Evolutionary conservation across 2,797 vertebrate genomes (phyloP).

Genomic region (Cyclura pinguis): DNA sequence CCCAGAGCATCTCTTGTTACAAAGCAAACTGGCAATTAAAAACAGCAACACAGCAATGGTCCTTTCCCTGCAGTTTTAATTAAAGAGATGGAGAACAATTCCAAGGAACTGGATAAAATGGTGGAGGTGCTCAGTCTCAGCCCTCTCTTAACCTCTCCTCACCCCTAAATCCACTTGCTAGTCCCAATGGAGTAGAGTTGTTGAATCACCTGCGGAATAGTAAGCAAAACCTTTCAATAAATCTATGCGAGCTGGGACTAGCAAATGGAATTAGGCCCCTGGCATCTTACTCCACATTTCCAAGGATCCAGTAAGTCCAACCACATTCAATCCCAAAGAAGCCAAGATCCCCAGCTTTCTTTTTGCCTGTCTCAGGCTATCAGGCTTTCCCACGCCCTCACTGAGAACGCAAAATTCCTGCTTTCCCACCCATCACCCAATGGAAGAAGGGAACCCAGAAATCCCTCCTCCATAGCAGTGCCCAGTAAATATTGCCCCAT

Average conservation of each 20-base stretch:
- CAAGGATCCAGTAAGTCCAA: conserved; percentile 66
- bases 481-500: not conserved
- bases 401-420: not conserved
- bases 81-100: not conserved
- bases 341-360: not conserved
- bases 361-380: not conserved
- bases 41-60: not conserved
- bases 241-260: too few species aligned
- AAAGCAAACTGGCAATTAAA: not conserved
- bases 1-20: not conserved
- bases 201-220: too few species aligned
- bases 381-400: not conserved
- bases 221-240: too few species aligned
- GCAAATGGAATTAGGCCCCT: too few species aligned
- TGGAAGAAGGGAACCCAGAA: not conserved
- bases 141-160: too few species aligned
- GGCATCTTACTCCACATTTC: not conserved
- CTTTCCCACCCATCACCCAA: not conserved
- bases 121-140: not conserved
- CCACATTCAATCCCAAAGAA: conserved; percentile 32
- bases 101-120: not conserved
- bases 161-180: too few species aligned
- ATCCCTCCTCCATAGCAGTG: not conserved
- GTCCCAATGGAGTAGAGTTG: too few species aligned
- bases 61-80: not conserved